A percentile compares a stretch with the other conserved stretches of the same genome.
Conservation (phyloP, 2,113 vertebrate genomes). For the Oncorhynchus clarkii region DNA sequence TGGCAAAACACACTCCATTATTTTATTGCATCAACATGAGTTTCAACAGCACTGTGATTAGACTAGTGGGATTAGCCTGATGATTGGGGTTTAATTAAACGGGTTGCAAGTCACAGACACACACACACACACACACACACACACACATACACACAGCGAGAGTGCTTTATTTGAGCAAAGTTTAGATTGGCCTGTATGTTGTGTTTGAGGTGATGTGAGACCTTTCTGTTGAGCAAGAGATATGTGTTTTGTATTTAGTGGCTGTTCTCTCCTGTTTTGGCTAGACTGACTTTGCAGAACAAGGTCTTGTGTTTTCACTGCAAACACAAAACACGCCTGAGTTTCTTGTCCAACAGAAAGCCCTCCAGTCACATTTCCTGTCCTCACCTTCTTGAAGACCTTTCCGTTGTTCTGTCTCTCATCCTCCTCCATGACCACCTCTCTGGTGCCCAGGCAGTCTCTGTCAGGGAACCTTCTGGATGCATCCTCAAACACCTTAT, state of each 20-base stretch:
- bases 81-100: background rate
- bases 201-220: too few species aligned
- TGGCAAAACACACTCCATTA: background rate
- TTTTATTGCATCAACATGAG: background rate
- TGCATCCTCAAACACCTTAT: slow-evolving; percentile 84
- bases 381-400: slow-evolving; percentile 90
- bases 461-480: slow-evolving; percentile 77
- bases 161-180: too few species aligned
- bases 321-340: background rate
- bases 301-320: background rate
- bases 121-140: background rate
- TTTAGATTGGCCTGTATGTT: too few species aligned
- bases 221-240: too few species aligned
- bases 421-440: slow-evolving; percentile 90
- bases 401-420: slow-evolving; percentile 91
- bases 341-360: background rate
- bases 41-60: background rate
- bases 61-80: background rate
- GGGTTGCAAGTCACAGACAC: background rate
- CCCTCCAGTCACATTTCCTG: background rate
- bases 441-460: slow-evolving; percentile 87
- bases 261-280: too few species aligned
- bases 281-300: too few species aligned
- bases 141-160: background rate
- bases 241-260: too few species aligned